phyloP scores from a whole-genome alignment of 2,113 vertebrate species.

The Zingel zingel region DNA sequence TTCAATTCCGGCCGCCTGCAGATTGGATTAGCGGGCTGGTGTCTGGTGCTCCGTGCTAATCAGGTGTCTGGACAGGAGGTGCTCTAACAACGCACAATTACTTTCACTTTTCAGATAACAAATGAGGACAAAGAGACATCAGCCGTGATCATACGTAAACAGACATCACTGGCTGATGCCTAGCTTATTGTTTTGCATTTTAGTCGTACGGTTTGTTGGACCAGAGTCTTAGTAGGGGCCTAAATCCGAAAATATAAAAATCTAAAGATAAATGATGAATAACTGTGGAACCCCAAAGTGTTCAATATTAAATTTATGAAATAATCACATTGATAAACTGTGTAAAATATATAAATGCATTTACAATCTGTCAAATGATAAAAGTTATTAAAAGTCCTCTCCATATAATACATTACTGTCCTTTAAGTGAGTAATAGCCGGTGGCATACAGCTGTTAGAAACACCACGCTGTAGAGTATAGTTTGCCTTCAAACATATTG shows the following conservation, averaged over 20 bases:
- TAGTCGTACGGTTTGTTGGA: neutral
- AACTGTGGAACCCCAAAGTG: neutral
- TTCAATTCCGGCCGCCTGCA: neutral
- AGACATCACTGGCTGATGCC: neutral
- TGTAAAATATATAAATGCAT: neutral
- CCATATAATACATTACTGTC: neutral
- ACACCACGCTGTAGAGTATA: neutral
- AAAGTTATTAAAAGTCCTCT: neutral
- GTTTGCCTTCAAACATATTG: neutral
- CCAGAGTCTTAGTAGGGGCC: neutral
- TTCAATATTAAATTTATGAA: neutral
- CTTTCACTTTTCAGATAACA: slow-evolving; percentile 37
- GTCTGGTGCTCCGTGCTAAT: slow-evolving; percentile 38
- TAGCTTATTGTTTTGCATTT: neutral
- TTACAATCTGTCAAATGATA: neutral
- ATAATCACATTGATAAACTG: slow-evolving; percentile 3
- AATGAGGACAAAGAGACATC: slow-evolving; percentile 13
- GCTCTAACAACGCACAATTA: slow-evolving; percentile 22
- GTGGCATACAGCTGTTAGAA: neutral
- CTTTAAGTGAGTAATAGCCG: neutral
- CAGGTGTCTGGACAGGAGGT: slow-evolving; percentile 19
- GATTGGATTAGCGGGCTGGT: slow-evolving; percentile 50
- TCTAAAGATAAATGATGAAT: neutral
- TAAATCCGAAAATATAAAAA: neutral
- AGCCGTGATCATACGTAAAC: neutral